Base-by-base conservation (phyloP, 2,888 invertebrate species). In the Eumacrocentrus americanus region DNA sequence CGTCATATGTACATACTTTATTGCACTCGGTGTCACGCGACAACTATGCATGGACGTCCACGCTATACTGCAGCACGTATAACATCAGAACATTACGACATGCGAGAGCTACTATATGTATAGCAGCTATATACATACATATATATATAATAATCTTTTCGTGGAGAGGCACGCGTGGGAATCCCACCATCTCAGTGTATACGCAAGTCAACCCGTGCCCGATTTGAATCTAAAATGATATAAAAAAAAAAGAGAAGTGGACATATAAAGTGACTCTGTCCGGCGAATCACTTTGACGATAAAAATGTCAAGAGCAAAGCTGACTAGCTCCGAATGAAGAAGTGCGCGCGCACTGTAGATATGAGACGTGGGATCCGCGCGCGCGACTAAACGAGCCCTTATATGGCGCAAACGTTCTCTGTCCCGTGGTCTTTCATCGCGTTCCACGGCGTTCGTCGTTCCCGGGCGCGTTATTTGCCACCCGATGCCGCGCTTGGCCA, bases 361-460 rank as follows among this genome's bases (percentile, higher is more conserved):
- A n/a, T n/a, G n/a, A n/a, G n/a, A n/a, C n/a, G n/a, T 4, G 9
- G 4, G 29, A 29, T 29, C 29, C 5, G 29, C 9, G 29, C n/a
- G 29, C 29, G 29, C 29, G 9, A 9, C 29, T 29, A 29, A 29
- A 29, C 29, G 29, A 29, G 29, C 65, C 72, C 74, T 70, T 74
- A 71, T 74, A 74, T 58, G 71, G 72, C 63, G 58, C 66, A 72
- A 73, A 73, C 68, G n/a, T n/a, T n/a, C n/a, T n/a, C n/a, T 67
- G 70, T 66, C 66, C 60, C 58, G 60, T 29, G 23, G 40, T 58
- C n/a, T 52, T 37, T 52, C 20, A 23, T 29, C 14, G 51, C 57
- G 42, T 58, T 58, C 51, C 58, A 51, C 5, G 9, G 47, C 53
- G 14, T 53, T 53, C 46, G 53, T 53, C 51, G 58, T 46, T 38